Evolutionary conservation across 2,888 invertebrate species (phyloP).

Genomic region (Diloba caeruleocephala): DNA sequence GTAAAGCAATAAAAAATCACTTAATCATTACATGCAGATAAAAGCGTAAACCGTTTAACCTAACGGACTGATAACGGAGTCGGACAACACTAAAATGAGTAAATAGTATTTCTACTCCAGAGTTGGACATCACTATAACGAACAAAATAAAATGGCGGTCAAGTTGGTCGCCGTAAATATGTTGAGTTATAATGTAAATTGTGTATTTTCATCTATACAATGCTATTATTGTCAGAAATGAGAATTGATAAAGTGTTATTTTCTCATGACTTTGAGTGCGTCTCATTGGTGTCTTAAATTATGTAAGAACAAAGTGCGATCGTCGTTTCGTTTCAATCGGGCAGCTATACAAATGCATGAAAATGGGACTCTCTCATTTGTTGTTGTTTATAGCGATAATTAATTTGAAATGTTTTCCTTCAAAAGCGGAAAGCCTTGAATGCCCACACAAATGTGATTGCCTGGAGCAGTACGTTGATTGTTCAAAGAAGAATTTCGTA

Average conservation of each 20-base stretch:
- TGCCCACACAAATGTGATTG: constrained; percentile 93
- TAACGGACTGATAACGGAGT: no score
- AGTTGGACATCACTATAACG: constrained; percentile 43
- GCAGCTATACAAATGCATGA: constrained; percentile 81
- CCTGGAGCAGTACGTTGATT: constrained; percentile 93
- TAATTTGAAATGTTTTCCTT: constrained; percentile 68
- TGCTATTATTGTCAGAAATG: constrained; percentile 68
- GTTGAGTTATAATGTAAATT: constrained; percentile 70
- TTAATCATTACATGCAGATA: no score
- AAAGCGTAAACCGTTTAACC: no score
- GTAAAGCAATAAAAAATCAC: no score
- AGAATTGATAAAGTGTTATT: constrained; percentile 65
- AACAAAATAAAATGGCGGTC: constrained; percentile 81
- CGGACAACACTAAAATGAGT: no score
- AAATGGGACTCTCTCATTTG: constrained; percentile 86
- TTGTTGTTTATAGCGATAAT: constrained; percentile 79
- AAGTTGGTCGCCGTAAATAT: constrained; percentile 73
- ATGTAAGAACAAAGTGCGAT: constrained; percentile 79
- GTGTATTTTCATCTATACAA: constrained; percentile 63
- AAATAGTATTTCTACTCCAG: no score
- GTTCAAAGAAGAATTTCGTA: constrained; percentile 92
- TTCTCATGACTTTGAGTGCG: constrained; percentile 60
- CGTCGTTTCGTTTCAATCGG: constrained; percentile 71
- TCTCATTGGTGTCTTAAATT: constrained; percentile 66
- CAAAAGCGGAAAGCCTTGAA: constrained; percentile 78